A percentile compares a stretch with the other conserved stretches of the same genome.
These are phyloP conservation scores for Oophaga pumilio DNA, from an alignment of 2,113 vertebrate species.

Conservation along the genomic window DNA sequence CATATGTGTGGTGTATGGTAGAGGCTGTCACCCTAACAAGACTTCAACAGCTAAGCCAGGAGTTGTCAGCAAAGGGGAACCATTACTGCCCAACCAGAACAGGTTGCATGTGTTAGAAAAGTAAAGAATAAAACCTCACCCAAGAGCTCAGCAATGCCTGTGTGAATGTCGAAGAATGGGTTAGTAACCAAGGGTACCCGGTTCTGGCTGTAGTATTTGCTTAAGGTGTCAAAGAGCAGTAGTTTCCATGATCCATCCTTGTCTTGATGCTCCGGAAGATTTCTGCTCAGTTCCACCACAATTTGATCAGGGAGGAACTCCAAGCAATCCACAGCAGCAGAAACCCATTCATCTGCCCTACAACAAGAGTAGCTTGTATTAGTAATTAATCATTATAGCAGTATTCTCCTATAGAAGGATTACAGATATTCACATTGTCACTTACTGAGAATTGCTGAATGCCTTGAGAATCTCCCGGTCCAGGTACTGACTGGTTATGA, in stretches of 20 bases:
- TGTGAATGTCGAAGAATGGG: slow-evolving; percentile 88
- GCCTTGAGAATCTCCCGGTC: slow-evolving; percentile 95
- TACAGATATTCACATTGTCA: slow-evolving; percentile 26
- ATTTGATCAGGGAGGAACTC: slow-evolving; percentile 90
- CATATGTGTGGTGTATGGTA: too few relatives aligned
- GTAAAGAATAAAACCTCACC: slow-evolving; percentile 72
- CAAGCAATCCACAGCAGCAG: slow-evolving; percentile 87
- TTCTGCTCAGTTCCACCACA: slow-evolving; percentile 92
- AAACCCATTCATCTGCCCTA: slow-evolving; percentile 93
- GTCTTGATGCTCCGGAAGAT: slow-evolving; percentile 77
- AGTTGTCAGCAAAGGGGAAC: too few relatives aligned
- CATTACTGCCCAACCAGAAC: not conserved
- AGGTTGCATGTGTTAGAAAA: not conserved
- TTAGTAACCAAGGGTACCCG: slow-evolving; percentile 83
- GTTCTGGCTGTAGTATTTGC: slow-evolving; percentile 81
- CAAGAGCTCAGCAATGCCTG: slow-evolving; percentile 89
- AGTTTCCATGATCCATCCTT: slow-evolving; percentile 80
- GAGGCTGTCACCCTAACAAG: too few relatives aligned
- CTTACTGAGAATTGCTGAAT: slow-evolving; percentile 94
- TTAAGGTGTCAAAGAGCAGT: slow-evolving; percentile 83
- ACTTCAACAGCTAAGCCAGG: too few relatives aligned
- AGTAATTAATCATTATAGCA: too few relatives aligned
- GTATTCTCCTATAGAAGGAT: too few relatives aligned
- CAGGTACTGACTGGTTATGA: slow-evolving; percentile 84
- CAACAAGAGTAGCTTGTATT: not conserved